Base-by-base conservation (phyloP, 1,140 invertebrate genomes). In the Zaprionus capensis region DNA sequence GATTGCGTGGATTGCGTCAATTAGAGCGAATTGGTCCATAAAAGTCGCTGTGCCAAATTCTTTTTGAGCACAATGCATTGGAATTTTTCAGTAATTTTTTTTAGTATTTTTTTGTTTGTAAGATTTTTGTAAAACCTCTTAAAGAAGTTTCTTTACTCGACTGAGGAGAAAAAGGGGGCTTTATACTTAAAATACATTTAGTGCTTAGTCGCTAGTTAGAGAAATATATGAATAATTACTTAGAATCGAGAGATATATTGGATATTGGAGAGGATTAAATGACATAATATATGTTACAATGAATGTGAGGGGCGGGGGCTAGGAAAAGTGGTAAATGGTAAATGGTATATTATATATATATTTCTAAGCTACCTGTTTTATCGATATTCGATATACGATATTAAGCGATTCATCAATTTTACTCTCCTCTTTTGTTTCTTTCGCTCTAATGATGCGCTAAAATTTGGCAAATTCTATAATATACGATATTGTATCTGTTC, bases 11-110 rank as follows among this genome's bases (percentile, higher is more conserved):
- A 88, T 88, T 88, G 85, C 75, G 85, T 88, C 81, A 88, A 84
- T 88, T 90, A 81, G 91, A 92, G 91, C 91, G 91, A 91, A 92
- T 92, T 91, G 86, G 91, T 92, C 86, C 85, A 87, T 91, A 92
- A 91, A 92, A 83, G 77, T 84, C 78, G 80, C 77, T 76, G 84
- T 78, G 82, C 85, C 83, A 72, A 81, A 55, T 46, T 57, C 62
- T 66, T 61, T 46, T 70, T 56, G 57, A 76, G 59, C 64, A 71
- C 80, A 88, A 88, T 76, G 84, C 68, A 78, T 81, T 83, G 83
- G 84, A 85, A 83, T 87, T 80, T 82, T 57, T 65, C 56, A 83
- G 81, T 87, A 78, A 77, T 36, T 59, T 69, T 69, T 71, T 79
- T 69, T 65, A 65, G 44, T 56, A 73, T 51, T 62, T 65, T 44